Evolutionary conservation across 2,888 invertebrate genomes (phyloP).

Genomic region (Pandemis heparana): DNA sequence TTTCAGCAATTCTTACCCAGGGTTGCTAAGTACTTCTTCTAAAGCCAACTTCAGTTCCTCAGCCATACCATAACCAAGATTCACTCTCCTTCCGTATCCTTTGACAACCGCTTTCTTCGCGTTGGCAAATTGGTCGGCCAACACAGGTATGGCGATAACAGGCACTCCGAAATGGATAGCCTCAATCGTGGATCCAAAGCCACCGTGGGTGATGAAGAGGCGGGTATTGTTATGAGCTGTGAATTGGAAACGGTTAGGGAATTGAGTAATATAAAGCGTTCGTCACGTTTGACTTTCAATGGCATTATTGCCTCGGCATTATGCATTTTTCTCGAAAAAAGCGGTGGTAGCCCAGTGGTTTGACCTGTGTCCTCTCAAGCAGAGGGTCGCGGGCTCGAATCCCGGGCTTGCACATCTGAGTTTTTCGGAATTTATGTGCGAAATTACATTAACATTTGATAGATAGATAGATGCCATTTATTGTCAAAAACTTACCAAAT

Average conservation of each 20-base stretch:
- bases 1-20: constrained; percentile 46
- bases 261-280: too few species aligned
- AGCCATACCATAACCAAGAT: constrained; percentile 50
- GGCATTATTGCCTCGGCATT: too few species aligned
- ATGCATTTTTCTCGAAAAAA: too few species aligned
- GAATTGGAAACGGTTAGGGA: background rate
- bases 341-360: too few species aligned
- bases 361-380: too few species aligned
- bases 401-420: too few species aligned
- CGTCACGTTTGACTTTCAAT: too few species aligned
- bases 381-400: too few species aligned
- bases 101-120: constrained; percentile 54
- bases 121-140: constrained; percentile 64
- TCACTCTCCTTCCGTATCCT: constrained; percentile 57
- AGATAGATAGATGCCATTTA: too few species aligned
- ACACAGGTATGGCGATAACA: constrained; percentile 62
- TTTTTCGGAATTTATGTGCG: too few species aligned
- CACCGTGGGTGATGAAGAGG: constrained; percentile 67
- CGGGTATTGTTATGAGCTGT: constrained; percentile 63
- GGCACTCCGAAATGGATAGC: constrained; percentile 61
- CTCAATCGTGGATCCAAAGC: constrained; percentile 62
- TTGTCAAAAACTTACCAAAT: too few species aligned
- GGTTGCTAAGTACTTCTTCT: constrained; percentile 48
- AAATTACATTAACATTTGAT: too few species aligned
- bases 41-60: constrained; percentile 54